Conservation (phyloP, 2,113 vertebrate species). For the Cacatua alba region DNA sequence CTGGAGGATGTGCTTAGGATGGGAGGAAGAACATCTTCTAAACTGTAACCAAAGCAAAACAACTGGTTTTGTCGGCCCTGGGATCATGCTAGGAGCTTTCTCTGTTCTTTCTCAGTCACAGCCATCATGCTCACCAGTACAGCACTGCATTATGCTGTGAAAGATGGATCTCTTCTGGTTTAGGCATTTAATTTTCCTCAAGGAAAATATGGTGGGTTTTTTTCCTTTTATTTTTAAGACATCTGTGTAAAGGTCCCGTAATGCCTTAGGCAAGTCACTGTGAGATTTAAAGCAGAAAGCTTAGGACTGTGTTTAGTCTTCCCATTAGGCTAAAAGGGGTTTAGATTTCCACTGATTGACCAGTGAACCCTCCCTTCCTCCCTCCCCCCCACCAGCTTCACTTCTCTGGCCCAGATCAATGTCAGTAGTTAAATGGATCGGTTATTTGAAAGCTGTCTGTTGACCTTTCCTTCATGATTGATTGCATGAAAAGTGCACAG, state of each 20-base stretch:
- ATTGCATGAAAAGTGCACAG: conserved; percentile 59
- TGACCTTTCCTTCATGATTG: conserved; percentile 74
- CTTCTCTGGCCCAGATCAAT: conserved; percentile 69
- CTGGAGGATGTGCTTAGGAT: background rate
- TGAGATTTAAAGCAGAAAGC: conserved; percentile 14
- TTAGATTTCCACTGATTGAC: conserved; percentile 70
- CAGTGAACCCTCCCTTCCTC: conserved; percentile 1
- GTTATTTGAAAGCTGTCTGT: conserved; percentile 77
- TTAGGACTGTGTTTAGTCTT: conserved; percentile 38
- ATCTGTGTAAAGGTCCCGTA: background rate
- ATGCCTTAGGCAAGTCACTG: background rate
- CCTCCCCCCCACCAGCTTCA: background rate
- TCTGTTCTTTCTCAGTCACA: background rate
- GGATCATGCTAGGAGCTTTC: background rate
- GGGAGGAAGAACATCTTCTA: background rate
- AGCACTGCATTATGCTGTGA: background rate
- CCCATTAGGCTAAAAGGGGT: conserved; percentile 25
- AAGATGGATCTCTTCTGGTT: background rate
- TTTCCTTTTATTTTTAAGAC: background rate
- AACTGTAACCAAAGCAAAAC: background rate
- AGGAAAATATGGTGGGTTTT: background rate
- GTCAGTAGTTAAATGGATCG: conserved; percentile 76
- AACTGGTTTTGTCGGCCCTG: background rate
- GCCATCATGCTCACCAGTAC: accelerated
- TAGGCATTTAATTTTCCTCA: background rate